Evolutionary conservation across 2,888 invertebrate genomes (phyloP).

Genomic region (Diplolepis rosae): DNA sequence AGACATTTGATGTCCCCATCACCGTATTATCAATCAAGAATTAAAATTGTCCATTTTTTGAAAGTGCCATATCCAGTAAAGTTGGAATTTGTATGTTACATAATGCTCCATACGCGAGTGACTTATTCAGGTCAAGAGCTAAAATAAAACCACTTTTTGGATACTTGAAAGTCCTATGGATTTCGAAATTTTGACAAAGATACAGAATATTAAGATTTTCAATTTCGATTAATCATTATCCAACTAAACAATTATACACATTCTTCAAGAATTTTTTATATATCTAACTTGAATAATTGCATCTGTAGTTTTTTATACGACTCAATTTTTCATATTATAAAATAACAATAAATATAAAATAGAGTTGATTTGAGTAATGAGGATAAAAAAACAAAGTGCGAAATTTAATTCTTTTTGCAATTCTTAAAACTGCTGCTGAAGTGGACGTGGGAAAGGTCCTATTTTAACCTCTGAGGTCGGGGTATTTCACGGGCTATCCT

Average conservation of each 20-base stretch:
- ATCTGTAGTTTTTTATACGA: no score
- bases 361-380: background rate
- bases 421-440: background rate
- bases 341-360: background rate
- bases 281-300: no score
- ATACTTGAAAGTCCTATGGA: no score
- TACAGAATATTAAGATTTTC: background rate
- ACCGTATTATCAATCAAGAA: no score
- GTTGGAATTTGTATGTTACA: background rate
- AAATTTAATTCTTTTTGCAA: background rate
- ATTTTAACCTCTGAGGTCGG: background rate
- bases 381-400: background rate
- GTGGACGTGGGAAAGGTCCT: background rate
- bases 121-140: background rate
- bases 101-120: background rate
- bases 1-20: no score
- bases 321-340: no score
- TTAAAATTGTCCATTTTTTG: no score
- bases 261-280: no score
- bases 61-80: background rate
- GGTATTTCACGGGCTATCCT: background rate
- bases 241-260: no score
- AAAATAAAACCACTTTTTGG: background rate
- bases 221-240: background rate
- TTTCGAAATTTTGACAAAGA: no score